phyloP scores from a whole-genome alignment of 2,888 invertebrate species.

The Gryllus longicercus region DNA sequence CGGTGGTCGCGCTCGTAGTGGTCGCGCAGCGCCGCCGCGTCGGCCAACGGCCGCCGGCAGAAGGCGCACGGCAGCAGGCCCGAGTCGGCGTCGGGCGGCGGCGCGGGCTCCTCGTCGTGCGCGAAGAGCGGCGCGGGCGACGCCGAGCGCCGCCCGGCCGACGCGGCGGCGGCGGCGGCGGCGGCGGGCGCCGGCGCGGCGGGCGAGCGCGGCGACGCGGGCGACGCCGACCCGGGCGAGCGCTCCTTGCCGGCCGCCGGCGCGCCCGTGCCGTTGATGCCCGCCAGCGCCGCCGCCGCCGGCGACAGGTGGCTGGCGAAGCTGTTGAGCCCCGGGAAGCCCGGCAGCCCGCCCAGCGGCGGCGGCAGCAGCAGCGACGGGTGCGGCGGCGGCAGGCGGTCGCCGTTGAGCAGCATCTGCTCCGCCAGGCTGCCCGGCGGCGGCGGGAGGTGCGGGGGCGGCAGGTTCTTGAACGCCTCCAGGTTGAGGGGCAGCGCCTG shows the following conservation, averaged over 20 bases:
- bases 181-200: conserved; percentile 56
- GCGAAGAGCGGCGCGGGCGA: conserved; percentile 50
- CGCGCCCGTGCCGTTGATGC: conserved; percentile 11
- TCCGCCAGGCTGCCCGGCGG: conserved; percentile 50
- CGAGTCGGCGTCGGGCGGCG: conserved; percentile 54
- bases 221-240: conserved; percentile 6
- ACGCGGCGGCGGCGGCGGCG: conserved; percentile 52
- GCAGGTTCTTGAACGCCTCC: conserved; percentile 64
- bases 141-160: conserved; percentile 56
- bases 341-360: conserved; percentile 52
- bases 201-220: conserved; percentile 24
- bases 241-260: not conserved
- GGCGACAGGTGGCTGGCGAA: conserved; percentile 42
- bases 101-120: conserved; percentile 43
- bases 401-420: conserved; percentile 50
- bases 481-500: conserved; percentile 50
- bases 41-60: conserved; percentile 63
- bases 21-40: conserved; percentile 48
- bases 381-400: conserved; percentile 53
- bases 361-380: conserved; percentile 47
- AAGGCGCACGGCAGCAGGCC: conserved; percentile 67
- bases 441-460: conserved; percentile 47
- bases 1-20: conserved; percentile 68
- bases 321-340: conserved; percentile 54
- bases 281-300: conserved; percentile 26